Evolutionary conservation across 1,140 invertebrate genomes (phyloP).

Genomic region (Drosophila burlai): DNA sequence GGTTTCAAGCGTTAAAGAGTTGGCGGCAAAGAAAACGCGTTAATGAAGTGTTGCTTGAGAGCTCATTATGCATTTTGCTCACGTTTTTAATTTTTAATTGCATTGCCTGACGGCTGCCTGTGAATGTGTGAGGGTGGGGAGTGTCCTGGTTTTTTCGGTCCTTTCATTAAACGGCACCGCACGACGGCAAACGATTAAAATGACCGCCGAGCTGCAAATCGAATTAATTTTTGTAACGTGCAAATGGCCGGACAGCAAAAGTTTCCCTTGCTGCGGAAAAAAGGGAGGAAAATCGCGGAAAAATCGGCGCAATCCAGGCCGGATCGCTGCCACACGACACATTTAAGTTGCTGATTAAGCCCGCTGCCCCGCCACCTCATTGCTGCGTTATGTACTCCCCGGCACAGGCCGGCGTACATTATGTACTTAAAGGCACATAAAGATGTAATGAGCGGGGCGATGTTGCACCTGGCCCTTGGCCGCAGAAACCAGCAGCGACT

Average conservation of each 20-base stretch:
- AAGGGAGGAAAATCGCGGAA: conserved; percentile 3
- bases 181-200: conserved; percentile 74
- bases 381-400: conserved; percentile 27
- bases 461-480: conserved; percentile 44
- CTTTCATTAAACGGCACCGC: conserved; percentile 78
- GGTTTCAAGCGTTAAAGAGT: not conserved
- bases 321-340: conserved; percentile 73
- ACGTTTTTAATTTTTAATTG: conserved; percentile 81
- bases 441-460: conserved; percentile 71
- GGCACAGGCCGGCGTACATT: conserved; percentile 48
- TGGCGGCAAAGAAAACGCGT: conserved; percentile 64
- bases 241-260: conserved; percentile 70
- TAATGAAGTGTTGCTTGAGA: conserved; percentile 80
- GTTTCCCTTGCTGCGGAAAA: conserved; percentile 24
- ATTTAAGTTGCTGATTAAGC: conserved; percentile 84
- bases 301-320: conserved; percentile 53
- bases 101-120: conserved; percentile 47
- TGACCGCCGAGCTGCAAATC: conserved; percentile 83
- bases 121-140: not conserved
- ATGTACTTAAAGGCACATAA: conserved; percentile 78
- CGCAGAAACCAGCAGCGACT: conserved; percentile 38
- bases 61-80: conserved; percentile 81
- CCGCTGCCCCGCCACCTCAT: conserved; percentile 1
- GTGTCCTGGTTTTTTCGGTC: conserved; percentile 46
- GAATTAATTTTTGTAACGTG: conserved; percentile 85